Evolutionary conservation across 2,888 invertebrate species (phyloP).

Genomic region (Nephrocerus scutellatus): DNA sequence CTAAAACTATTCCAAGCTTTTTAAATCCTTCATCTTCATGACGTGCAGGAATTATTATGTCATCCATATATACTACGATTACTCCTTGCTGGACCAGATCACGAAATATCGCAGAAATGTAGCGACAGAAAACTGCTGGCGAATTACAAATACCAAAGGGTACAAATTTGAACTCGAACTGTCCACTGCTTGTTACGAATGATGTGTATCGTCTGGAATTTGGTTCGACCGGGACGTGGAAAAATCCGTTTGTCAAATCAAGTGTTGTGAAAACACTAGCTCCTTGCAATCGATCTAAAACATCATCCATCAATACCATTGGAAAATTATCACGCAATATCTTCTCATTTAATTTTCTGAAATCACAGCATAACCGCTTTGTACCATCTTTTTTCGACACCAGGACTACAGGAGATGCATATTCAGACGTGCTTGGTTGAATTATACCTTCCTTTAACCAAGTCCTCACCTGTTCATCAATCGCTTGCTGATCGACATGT

Average conservation of each 20-base stretch:
- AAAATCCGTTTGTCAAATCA: conserved; percentile 21
- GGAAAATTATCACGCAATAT: conserved; percentile 14
- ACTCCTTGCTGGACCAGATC: neutral
- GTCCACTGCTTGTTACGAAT: conserved; percentile 22
- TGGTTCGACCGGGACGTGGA: conserved; percentile 19
- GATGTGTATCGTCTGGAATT: conserved; percentile 21
- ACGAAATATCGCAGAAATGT: conserved; percentile 7
- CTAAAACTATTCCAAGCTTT: conserved; percentile 2
- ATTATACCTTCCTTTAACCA: conserved; percentile 35
- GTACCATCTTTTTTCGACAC: conserved; percentile 14
- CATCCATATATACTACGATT: conserved; percentile 9
- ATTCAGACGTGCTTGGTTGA: conserved; percentile 31
- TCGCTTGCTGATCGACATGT: conserved; percentile 3
- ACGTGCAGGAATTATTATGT: conserved; percentile 8
- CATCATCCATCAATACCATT: conserved; percentile 13
- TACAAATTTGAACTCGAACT: conserved; percentile 18
- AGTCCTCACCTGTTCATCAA: conserved; percentile 27
- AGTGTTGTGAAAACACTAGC: conserved; percentile 19
- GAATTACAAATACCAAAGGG: conserved; percentile 19
- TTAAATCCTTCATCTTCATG: conserved; percentile 2
- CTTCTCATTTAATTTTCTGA: conserved; percentile 14
- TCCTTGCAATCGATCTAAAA: conserved; percentile 9
- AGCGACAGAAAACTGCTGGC: conserved; percentile 10
- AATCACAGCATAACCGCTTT: conserved; percentile 16
- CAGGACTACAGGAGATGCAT: conserved; percentile 21